Base-by-base conservation (phyloP, 1,140 invertebrate species). In the Panulirus ornatus region DNA sequence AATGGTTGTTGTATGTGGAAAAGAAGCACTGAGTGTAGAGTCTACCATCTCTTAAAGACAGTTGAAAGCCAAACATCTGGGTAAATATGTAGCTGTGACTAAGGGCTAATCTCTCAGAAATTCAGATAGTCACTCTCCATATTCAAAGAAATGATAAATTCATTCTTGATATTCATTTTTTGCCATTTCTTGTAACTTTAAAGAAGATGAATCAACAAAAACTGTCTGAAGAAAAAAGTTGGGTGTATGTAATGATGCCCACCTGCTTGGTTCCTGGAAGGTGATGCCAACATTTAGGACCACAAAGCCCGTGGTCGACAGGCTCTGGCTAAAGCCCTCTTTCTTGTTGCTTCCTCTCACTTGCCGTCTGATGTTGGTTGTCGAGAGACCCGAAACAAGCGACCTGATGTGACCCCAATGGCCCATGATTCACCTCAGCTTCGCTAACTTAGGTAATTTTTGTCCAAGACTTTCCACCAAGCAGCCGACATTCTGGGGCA, bases 271-370 rank as follows among this genome's bases (percentile, higher is more conserved):
- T 30, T 84, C 83, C 83, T 84, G 83, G 83, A 84, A 84, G 70
- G 83, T 84, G 66, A 73, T 71, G 11, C 38, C 82, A 70, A 30
- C 63, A 73, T 19, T 38, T 84, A 76, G 44, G 44, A 22, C 73
- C 84, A 76, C 71, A 42, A 63, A 40, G 73, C 71, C 85, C 51
- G 54, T 66, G 85, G 85, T 79, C 76, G 63, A 70, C 85, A 88
- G 85, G 85, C 85, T 88, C 85, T 88, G 85, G 85, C 85, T 88
- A 88, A 88, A 88, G 85, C 85, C 85, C 75, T 88, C 85, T 88
- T 44, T 88, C 85, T 88, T 88, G 85, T 88, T 88, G 76, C 85
- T 88, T 88, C 75, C 85, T 88, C 78, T 88, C 85, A 88, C 85
- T 88, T 88, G 85, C 75, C 85, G 85, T 88, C 85, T 88, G 85